Evolutionary conservation across 2,888 invertebrate species (phyloP).

Genomic region (Oxyscelio sp.): DNA sequence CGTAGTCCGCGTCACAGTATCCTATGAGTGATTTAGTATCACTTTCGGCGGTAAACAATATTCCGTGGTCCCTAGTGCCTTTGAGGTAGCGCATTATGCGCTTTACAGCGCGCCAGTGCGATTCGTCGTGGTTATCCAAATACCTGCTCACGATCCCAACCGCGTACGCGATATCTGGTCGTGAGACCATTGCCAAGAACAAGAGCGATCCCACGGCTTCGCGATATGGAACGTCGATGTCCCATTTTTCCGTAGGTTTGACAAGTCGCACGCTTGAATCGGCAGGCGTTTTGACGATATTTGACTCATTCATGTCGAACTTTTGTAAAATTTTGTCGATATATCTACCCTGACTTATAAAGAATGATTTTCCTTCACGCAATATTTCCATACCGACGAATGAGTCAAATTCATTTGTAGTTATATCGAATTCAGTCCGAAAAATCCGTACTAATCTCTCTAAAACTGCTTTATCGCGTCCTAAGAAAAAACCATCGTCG

Average conservation of each 20-base stretch:
- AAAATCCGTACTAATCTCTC: background rate
- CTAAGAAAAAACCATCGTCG: constrained; percentile 15
- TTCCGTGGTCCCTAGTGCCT: constrained; percentile 32
- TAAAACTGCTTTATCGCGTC: background rate
- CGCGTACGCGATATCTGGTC: constrained; percentile 40
- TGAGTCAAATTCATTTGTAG: background rate
- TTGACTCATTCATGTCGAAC: constrained; percentile 20
- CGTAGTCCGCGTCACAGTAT: no score
- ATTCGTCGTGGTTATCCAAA: constrained; percentile 26
- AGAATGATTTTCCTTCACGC: background rate
- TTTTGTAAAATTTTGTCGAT: constrained; percentile 16
- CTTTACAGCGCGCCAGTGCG: constrained; percentile 49
- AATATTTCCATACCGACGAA: constrained; percentile 40
- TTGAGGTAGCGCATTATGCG: constrained; percentile 45
- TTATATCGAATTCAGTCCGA: constrained; percentile 18
- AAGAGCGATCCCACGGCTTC: constrained; percentile 45
- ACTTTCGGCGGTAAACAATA: constrained; percentile 38
- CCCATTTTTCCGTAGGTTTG: background rate
- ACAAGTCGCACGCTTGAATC: constrained; percentile 16
- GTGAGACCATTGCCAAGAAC: constrained; percentile 25
- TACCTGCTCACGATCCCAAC: constrained; percentile 28
- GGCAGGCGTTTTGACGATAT: constrained; percentile 11
- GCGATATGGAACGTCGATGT: constrained; percentile 4
- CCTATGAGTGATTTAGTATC: constrained; percentile 12
- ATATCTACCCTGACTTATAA: constrained; percentile 25